A percentile compares a stretch with the other conserved stretches of the same genome.
Conservation (phyloP, 2,888 invertebrate species). For the Nemurella pictetii region DNA sequence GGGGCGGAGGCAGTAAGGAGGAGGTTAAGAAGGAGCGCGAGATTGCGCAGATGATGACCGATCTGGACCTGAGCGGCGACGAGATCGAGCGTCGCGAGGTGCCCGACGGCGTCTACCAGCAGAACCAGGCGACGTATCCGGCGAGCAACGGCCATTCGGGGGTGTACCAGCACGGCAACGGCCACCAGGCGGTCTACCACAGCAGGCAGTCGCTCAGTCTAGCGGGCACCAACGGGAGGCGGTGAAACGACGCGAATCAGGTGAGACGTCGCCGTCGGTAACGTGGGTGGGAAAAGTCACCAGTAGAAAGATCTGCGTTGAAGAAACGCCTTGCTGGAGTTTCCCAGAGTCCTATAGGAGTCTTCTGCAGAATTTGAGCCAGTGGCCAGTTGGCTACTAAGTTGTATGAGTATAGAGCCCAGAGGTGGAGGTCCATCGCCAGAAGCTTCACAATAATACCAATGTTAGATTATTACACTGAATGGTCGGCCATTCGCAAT, state of each 20-base stretch:
- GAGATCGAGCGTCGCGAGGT: conserved; percentile 70
- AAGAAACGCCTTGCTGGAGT: no score
- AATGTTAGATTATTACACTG: no score
- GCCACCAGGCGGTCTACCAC: conserved; percentile 24
- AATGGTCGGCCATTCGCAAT: no score
- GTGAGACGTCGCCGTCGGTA: neutral
- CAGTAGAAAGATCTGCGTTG: no score
- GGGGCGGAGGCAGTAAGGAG: conserved; percentile 50
- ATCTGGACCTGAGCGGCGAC: conserved; percentile 79
- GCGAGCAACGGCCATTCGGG: conserved; percentile 25
- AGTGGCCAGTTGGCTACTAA: no score
- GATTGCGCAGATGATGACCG: conserved; percentile 92
- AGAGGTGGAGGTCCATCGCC: no score
- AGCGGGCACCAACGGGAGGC: conserved; percentile 6
- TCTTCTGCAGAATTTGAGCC: no score
- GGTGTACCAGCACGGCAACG: conserved; percentile 19
- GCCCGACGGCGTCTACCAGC: conserved; percentile 63
- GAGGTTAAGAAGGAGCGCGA: conserved; percentile 76
- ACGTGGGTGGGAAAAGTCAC: no score
- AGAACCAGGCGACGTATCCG: conserved; percentile 22
- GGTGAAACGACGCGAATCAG: neutral
- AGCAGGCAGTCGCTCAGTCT: conserved; percentile 19
- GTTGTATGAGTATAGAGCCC: no score
- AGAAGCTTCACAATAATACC: no score
- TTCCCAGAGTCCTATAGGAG: no score